Conservation (phyloP, 1,140 invertebrate genomes). For the Bombus balteatus region DNA sequence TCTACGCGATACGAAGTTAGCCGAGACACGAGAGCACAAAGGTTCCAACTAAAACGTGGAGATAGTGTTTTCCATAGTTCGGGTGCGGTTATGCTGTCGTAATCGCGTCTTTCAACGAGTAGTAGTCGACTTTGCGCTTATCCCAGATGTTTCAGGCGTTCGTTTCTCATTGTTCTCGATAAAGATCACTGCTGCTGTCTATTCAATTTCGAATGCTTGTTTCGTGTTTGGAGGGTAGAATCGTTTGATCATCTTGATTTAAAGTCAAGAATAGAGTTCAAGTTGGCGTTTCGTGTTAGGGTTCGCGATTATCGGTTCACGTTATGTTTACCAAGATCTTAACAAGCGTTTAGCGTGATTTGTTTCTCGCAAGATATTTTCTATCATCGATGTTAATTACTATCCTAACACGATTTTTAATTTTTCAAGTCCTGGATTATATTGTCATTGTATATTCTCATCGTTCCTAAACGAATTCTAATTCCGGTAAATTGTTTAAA, state of each 20-base stretch:
- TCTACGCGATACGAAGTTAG: slow-evolving; percentile 24
- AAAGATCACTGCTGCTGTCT: background rate
- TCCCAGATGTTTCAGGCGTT: background rate
- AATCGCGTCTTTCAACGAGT: slow-evolving; percentile 13
- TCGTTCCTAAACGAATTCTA: too few relatives aligned
- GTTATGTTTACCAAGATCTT: background rate
- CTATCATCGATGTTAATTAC: too few relatives aligned
- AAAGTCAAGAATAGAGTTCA: background rate
- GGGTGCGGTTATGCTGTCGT: background rate
- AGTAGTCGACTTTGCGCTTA: background rate
- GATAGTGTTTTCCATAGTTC: slow-evolving; percentile 8
- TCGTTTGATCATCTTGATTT: background rate
- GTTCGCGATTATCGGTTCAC: background rate
- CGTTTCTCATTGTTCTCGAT: too few relatives aligned
- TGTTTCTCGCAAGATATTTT: background rate
- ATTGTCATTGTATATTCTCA: too few relatives aligned
- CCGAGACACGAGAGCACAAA: background rate
- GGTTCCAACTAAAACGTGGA: background rate
- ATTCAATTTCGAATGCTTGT: background rate
- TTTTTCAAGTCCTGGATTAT: too few relatives aligned
- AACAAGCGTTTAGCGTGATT: background rate
- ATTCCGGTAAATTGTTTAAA: background rate
- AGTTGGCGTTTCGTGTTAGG: too few relatives aligned
- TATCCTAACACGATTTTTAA: too few relatives aligned
- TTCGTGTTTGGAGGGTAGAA: background rate